A percentile compares a stretch with the other conserved stretches of the same genome.
phyloP scores from a whole-genome alignment of 2,113 vertebrate species.

The Dipodomys merriami region DNA sequence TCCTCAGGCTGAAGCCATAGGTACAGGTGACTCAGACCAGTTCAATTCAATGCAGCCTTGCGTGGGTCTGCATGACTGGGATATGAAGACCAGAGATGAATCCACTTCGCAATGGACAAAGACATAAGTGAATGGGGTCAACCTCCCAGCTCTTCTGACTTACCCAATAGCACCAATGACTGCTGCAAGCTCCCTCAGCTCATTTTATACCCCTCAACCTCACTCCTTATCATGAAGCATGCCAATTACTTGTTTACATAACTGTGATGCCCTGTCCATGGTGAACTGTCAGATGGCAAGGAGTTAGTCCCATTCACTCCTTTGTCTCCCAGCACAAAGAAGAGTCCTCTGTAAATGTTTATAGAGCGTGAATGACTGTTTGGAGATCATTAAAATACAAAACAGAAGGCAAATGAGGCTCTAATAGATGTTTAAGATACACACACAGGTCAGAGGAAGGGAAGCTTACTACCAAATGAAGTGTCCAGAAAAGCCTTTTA shows the following conservation, averaged over 20 bases:
- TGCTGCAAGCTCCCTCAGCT: not conserved
- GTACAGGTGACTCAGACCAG: not conserved
- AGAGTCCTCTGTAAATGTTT: slow-evolving; percentile 45
- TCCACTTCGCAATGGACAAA: not conserved
- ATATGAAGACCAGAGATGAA: slow-evolving; percentile 29
- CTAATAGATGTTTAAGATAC: not conserved
- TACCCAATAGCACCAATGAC: not conserved
- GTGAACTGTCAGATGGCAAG: not conserved
- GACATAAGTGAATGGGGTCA: slow-evolving; percentile 12
- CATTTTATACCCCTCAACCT: not conserved
- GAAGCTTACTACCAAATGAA: slow-evolving; percentile 16
- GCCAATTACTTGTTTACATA: not conserved
- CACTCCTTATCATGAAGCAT: not conserved
- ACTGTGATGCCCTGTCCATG: slow-evolving; percentile 6
- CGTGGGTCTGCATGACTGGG: slow-evolving; percentile 14
- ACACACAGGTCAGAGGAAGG: not conserved
- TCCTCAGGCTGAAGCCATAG: not conserved
- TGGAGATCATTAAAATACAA: slow-evolving; percentile 47
- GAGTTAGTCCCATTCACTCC: not conserved
- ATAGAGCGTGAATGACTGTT: slow-evolving; percentile 38
- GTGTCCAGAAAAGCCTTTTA: not conserved
- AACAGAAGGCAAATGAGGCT: not conserved
- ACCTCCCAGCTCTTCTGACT: not conserved
- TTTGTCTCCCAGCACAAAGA: slow-evolving; percentile 46
- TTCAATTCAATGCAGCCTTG: slow-evolving; percentile 15